phyloP scores from a whole-genome alignment of 2,797 vertebrate genomes.

The Onychomys torridus region DNA sequence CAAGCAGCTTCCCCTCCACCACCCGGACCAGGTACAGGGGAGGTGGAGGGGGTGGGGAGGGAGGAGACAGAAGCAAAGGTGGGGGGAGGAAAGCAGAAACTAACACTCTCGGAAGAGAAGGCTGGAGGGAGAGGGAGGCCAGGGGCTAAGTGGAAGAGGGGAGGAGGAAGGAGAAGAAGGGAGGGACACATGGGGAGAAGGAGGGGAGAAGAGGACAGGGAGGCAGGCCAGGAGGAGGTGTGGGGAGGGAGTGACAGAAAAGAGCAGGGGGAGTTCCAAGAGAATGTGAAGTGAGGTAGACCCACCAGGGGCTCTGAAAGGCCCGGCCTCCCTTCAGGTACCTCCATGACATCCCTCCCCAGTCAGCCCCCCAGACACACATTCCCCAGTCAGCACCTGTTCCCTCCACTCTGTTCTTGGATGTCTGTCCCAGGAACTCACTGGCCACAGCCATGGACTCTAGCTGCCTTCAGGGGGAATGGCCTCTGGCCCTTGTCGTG shows the following conservation, averaged over 20 bases:
- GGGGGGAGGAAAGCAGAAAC: too few relatives aligned
- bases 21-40: not conserved
- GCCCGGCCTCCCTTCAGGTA: not conserved
- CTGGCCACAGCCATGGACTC: too few relatives aligned
- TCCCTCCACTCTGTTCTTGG: not conserved
- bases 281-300: rapidly evolving
- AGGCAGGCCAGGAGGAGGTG: not conserved
- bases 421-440: not conserved
- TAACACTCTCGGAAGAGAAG: rapidly evolving
- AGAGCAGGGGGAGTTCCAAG: not conserved
- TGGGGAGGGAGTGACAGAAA: too few relatives aligned
- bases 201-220: rapidly evolving
- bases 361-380: not conserved
- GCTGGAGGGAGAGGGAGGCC: too few relatives aligned
- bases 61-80: too few relatives aligned
- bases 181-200: too few relatives aligned
- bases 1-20: not conserved
- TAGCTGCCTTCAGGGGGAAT: not conserved
- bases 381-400: not conserved
- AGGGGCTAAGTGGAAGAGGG: rapidly evolving
- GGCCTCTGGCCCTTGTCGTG: not conserved
- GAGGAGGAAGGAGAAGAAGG: too few relatives aligned
- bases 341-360: not conserved
- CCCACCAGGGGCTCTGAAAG: rapidly evolving
- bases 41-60: not conserved